A percentile compares a stretch with the other conserved stretches of the same genome.
phyloP scores from a whole-genome alignment of 2,888 invertebrate genomes.

The Oasisia sp. region DNA sequence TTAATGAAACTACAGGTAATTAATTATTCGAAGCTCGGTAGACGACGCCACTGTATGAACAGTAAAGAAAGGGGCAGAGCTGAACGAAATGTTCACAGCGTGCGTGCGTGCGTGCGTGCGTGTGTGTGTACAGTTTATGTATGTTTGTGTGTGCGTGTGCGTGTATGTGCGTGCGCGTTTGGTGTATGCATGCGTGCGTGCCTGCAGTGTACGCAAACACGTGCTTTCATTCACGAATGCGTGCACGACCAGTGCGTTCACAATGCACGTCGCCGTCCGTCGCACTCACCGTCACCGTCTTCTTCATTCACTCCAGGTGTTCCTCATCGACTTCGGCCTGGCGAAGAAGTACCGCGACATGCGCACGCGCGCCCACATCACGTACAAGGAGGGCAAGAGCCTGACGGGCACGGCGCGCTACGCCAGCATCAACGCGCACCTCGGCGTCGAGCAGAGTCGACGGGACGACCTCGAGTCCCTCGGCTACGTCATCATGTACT shows the following conservation, averaged over 20 bases:
- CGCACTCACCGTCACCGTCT: neutral
- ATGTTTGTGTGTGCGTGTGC: neutral
- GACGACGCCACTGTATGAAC: too few relatives aligned
- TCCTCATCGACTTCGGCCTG: conserved; percentile 49
- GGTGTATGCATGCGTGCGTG: too few relatives aligned
- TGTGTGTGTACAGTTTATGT: neutral
- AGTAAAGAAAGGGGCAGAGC: too few relatives aligned
- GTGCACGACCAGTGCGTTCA: too few relatives aligned
- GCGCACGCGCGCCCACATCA: conserved; percentile 48
- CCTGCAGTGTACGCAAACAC: too few relatives aligned
- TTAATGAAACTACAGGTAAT: too few relatives aligned
- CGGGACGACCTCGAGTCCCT: conserved; percentile 53
- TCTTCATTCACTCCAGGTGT: conserved; percentile 27
- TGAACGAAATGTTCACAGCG: neutral
- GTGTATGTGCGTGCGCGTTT: neutral
- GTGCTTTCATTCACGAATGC: too few relatives aligned
- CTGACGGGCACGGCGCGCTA: conserved; percentile 54
- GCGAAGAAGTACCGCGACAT: conserved; percentile 52
- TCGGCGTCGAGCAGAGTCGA: conserved; percentile 51
- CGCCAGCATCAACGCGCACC: conserved; percentile 53
- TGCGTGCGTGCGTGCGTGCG: neutral
- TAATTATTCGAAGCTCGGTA: too few relatives aligned
- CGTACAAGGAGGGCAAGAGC: conserved; percentile 51
- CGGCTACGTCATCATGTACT: conserved; percentile 56
- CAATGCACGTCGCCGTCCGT: neutral